Evolutionary conservation across 2,113 vertebrate genomes (phyloP).

Genomic region (Sceloporus tristichus): DNA sequence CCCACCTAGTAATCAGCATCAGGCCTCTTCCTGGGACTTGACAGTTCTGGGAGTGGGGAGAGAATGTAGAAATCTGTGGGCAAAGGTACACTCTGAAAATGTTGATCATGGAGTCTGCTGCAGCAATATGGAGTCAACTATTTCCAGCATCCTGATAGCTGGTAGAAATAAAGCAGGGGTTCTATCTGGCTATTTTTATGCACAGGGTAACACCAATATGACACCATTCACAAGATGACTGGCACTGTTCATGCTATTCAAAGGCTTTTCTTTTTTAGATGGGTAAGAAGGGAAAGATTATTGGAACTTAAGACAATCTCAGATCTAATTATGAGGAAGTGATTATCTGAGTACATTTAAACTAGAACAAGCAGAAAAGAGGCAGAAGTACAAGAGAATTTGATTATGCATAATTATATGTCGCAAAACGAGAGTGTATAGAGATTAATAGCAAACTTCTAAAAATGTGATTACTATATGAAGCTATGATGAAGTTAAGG

Average conservation of each 20-base stretch:
- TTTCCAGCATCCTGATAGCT: neutral
- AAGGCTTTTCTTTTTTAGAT: conserved; percentile 1
- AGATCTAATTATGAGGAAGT: conserved; percentile 30
- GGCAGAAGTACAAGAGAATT: conserved; percentile 32
- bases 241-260: neutral
- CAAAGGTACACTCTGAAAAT: too few species aligned
- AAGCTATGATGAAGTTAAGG: neutral
- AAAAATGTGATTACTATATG: conserved; percentile 4
- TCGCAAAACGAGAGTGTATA: conserved; percentile 22
- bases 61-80: too few species aligned
- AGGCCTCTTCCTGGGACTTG: too few species aligned
- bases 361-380: conserved; percentile 35
- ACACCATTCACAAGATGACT: neutral
- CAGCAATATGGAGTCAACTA: neutral
- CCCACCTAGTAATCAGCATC: too few species aligned
- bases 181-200: neutral
- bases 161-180: neutral
- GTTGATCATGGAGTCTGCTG: neutral
- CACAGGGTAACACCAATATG: neutral
- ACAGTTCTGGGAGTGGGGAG: too few species aligned
- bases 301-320: conserved; percentile 20
- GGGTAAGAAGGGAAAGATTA: conserved; percentile 18
- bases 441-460: conserved; percentile 35
- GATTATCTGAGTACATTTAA: conserved; percentile 29
- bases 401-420: conserved; percentile 45